phyloP scores from a whole-genome alignment of 2,888 invertebrate species.

The Deilephila elpenor region DNA sequence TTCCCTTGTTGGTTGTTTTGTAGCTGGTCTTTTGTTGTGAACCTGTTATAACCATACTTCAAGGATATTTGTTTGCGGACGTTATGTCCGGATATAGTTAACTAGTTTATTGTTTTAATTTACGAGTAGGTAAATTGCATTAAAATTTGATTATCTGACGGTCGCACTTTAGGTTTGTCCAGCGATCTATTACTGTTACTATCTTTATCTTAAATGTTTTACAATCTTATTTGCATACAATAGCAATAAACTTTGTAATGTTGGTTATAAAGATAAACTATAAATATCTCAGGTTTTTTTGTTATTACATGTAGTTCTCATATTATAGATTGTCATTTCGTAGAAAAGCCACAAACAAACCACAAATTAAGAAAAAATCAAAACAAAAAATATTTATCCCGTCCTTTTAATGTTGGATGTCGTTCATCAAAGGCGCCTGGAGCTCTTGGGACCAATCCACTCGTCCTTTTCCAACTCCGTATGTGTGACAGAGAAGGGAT shows the following conservation, averaged over 20 bases:
- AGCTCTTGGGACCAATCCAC: constrained; percentile 8
- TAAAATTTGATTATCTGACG: neutral
- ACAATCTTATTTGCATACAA: no score
- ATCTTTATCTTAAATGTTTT: neutral
- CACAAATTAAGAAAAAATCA: neutral
- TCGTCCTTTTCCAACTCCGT: neutral
- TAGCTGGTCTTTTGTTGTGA: constrained; percentile 10
- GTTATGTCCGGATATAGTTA: neutral
- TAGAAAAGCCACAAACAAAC: constrained; percentile 15
- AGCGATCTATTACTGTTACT: neutral
- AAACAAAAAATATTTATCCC: constrained; percentile 17
- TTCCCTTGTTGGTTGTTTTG: constrained; percentile 18
- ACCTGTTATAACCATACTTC: neutral
- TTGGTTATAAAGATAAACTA: neutral
- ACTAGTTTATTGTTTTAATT: neutral
- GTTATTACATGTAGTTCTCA: neutral
- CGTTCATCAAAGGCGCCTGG: constrained; percentile 23
- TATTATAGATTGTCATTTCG: constrained; percentile 1
- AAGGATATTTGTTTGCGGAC: neutral
- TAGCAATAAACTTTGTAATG: neutral
- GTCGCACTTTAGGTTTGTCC: neutral
- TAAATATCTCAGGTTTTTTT: neutral
- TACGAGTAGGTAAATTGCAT: neutral
- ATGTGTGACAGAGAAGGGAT: neutral
- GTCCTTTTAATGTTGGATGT: constrained; percentile 16